Conservation (phyloP, 2,797 vertebrate genomes). For the Cygnus olor region DNA sequence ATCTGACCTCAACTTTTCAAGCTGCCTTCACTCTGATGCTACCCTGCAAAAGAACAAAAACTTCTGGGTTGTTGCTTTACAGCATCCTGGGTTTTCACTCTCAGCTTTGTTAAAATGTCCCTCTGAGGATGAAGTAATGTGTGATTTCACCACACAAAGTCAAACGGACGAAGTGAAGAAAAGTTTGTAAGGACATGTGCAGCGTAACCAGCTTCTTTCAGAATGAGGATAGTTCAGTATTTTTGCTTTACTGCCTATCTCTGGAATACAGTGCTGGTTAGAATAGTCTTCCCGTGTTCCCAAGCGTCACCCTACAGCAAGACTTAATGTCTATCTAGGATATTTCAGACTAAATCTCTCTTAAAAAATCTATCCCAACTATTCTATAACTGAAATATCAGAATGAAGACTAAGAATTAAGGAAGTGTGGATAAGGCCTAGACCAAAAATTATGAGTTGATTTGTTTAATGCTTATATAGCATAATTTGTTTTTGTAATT, state of each 20-base stretch:
- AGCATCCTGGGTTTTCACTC: neutral
- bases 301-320: neutral
- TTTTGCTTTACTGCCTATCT: neutral
- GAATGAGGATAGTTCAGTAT: neutral
- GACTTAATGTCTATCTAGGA: neutral
- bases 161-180: neutral
- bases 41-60: neutral
- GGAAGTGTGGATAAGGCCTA: neutral
- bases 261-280: neutral
- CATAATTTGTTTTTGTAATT: neutral
- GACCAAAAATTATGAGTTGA: neutral
- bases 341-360: neutral
- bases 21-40: neutral
- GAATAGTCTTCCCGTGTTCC: neutral
- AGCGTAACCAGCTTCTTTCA: neutral
- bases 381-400: neutral
- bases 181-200: neutral
- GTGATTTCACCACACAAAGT: neutral
- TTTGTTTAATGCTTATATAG: neutral
- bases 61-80: neutral
- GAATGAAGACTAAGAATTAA: neutral
- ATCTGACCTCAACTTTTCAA: neutral
- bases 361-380: neutral
- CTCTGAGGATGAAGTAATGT: neutral
- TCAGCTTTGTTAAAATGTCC: neutral